phyloP scores from a whole-genome alignment of 2,888 invertebrate genomes.

The Pachycephus smyrnensis region DNA sequence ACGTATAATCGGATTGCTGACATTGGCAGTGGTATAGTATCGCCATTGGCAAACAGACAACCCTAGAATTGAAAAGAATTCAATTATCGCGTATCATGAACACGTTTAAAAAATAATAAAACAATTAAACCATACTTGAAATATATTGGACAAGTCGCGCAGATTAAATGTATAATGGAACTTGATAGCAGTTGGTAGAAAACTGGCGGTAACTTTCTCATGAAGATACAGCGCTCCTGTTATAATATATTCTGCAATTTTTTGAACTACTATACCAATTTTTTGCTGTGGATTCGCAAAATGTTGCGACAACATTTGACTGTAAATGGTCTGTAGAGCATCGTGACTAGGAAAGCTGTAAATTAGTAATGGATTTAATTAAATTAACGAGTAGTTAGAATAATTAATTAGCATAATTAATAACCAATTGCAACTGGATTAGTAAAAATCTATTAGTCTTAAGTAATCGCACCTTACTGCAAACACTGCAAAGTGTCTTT shows the following conservation, averaged over 20 bases:
- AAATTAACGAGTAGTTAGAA: background rate
- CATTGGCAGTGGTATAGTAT: slow-evolving; percentile 77
- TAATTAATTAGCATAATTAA: background rate
- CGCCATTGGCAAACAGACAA: slow-evolving; percentile 84
- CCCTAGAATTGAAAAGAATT: slow-evolving; percentile 73
- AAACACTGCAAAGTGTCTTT: slow-evolving; percentile 89
- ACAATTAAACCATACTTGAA: slow-evolving; percentile 75
- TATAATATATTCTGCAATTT: slow-evolving; percentile 75
- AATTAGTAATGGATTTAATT: slow-evolving; percentile 17
- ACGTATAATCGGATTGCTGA: slow-evolving; percentile 86
- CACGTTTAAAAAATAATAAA: background rate
- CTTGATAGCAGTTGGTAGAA: slow-evolving; percentile 93
- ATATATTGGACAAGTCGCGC: slow-evolving; percentile 92
- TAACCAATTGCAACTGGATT: background rate
- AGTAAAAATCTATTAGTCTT: background rate
- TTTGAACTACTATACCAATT: slow-evolving; percentile 73
- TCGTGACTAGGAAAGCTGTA: slow-evolving; percentile 85
- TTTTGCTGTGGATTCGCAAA: slow-evolving; percentile 75
- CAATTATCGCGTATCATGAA: background rate
- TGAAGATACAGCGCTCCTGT: slow-evolving; percentile 82
- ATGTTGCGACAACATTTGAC: slow-evolving; percentile 85
- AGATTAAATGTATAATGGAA: slow-evolving; percentile 96
- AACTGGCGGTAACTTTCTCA: slow-evolving; percentile 78
- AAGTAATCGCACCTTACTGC: slow-evolving; percentile 76
- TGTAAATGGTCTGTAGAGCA: slow-evolving; percentile 86